Conservation (phyloP, 2,888 invertebrate species). For the Nasonovia ribisnigri region DNA sequence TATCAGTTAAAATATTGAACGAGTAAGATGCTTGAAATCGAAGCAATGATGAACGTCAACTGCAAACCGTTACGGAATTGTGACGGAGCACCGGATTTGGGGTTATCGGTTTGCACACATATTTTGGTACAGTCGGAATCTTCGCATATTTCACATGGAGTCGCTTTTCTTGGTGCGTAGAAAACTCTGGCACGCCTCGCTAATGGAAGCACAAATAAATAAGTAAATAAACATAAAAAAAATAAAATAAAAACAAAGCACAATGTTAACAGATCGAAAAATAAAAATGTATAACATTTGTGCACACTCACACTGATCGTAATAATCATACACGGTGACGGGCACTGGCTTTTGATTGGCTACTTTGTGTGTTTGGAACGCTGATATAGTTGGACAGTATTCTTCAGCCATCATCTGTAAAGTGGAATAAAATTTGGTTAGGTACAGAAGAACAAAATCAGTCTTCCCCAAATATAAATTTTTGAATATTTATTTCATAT, state of each 20-base stretch:
- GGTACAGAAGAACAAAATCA: not conserved
- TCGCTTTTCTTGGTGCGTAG: slow-evolving; percentile 79
- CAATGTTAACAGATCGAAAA: not conserved
- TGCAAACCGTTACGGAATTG: not conserved
- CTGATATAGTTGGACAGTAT: slow-evolving; percentile 87
- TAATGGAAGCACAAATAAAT: slow-evolving; percentile 70
- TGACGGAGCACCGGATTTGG: not conserved
- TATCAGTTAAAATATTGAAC: slow-evolving; percentile 23
- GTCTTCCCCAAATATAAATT: not conserved
- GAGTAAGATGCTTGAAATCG: not conserved
- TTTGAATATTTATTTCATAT: not conserved
- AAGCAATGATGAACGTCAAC: not conserved
- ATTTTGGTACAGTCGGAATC: slow-evolving; percentile 75
- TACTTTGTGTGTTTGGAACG: slow-evolving; percentile 85
- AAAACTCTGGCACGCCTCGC: slow-evolving; percentile 87
- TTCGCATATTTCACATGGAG: slow-evolving; percentile 88
- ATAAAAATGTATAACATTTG: not conserved
- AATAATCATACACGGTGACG: slow-evolving; percentile 90
- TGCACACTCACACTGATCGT: slow-evolving; percentile 84
- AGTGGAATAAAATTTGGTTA: not conserved
- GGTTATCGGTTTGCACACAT: slow-evolving; percentile 70
- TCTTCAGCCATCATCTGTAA: slow-evolving; percentile 74
- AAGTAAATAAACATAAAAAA: not conserved
- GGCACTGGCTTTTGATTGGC: slow-evolving; percentile 88
- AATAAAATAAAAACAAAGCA: not conserved